A percentile compares a stretch with the other conserved stretches of the same genome.
These are phyloP conservation scores for Grammomys dolichurus DNA, from an alignment of 2,113 vertebrate species.

Conservation along the genomic window DNA sequence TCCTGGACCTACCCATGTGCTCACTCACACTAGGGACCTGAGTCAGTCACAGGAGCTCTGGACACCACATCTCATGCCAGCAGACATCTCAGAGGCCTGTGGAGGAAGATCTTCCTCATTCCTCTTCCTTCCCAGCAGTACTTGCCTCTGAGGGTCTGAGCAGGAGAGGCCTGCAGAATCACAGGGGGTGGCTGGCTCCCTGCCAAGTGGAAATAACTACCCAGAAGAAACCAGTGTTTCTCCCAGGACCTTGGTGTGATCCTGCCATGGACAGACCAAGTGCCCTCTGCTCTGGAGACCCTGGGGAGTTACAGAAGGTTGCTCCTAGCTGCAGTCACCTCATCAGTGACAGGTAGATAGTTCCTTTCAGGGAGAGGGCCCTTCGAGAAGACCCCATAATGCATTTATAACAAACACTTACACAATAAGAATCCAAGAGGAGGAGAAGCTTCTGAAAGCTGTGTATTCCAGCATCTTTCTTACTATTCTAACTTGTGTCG, in stretches of 20 bases:
- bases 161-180: not conserved
- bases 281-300: not conserved
- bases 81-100: accelerated
- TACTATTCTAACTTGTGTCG: not conserved
- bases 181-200: not conserved
- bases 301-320: not conserved
- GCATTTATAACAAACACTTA: not conserved
- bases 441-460: not conserved
- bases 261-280: too few species aligned
- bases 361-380: not conserved
- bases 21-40: accelerated
- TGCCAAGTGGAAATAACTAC: not conserved
- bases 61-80: accelerated
- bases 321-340: not conserved
- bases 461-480: not conserved
- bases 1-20: accelerated
- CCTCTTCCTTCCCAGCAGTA: too few species aligned
- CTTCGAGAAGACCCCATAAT: not conserved
- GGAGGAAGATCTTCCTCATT: too few species aligned
- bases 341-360: not conserved
- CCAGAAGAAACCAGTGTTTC: not conserved
- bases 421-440: not conserved
- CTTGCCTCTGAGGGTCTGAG: not conserved
- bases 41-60: not conserved
- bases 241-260: not conserved